Evolutionary conservation across 2,888 invertebrate genomes (phyloP).

Genomic region (Liodrosophila aerea): DNA sequence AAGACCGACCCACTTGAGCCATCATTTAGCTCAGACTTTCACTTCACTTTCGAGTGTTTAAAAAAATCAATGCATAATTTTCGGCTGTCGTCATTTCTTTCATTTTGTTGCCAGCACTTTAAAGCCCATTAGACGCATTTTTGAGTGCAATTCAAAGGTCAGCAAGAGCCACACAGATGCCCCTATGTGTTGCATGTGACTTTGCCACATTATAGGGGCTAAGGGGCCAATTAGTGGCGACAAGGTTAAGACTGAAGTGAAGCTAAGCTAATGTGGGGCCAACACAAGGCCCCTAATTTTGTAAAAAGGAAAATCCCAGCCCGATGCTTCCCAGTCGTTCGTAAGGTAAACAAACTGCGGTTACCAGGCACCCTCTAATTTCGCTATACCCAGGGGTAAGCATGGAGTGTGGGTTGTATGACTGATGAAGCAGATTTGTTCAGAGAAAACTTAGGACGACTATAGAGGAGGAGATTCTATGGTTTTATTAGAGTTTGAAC

Average conservation of each 20-base stretch:
- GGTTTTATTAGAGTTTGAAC: no score
- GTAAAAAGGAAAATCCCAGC: neutral
- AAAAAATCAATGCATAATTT: slow-evolving; percentile 33
- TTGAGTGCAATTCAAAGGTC: slow-evolving; percentile 46
- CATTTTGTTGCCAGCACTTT: slow-evolving; percentile 29
- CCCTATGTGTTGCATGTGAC: slow-evolving; percentile 71
- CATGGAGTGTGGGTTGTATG: neutral
- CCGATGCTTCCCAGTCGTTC: slow-evolving; percentile 2
- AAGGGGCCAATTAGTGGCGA: slow-evolving; percentile 68
- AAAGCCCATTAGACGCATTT: slow-evolving; percentile 56
- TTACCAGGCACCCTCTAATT: slow-evolving; percentile 38
- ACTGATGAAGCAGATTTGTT: neutral
- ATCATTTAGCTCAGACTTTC: no score
- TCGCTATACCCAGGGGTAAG: slow-evolving; percentile 4
- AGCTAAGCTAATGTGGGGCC: slow-evolving; percentile 51
- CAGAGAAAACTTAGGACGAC: no score
- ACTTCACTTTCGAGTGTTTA: slow-evolving; percentile 2
- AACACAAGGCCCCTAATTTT: slow-evolving; percentile 31
- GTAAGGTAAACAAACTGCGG: slow-evolving; percentile 57
- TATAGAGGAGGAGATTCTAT: no score
- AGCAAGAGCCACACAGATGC: slow-evolving; percentile 45
- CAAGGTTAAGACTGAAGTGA: slow-evolving; percentile 63
- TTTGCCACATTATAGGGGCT: slow-evolving; percentile 51
- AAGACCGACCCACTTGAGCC: no score
- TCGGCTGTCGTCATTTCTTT: slow-evolving; percentile 11